Percentiles rank a stretch among this genome's conserved stretches.
Evolutionary conservation across 1,140 invertebrate species (phyloP).

Genomic region (Popillia japonica): DNA sequence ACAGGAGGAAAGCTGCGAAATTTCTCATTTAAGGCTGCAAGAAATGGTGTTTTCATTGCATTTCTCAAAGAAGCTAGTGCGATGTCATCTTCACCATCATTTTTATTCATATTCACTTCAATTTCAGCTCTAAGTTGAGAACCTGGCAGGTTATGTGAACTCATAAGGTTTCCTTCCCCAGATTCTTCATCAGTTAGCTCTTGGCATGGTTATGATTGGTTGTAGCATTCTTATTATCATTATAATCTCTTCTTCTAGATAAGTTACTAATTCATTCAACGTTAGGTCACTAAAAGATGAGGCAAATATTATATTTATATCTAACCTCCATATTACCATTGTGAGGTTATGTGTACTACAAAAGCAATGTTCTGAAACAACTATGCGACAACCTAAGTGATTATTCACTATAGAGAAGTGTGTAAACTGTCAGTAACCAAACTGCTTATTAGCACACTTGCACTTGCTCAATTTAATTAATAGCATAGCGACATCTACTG

Average conservation of each 20-base stretch:
- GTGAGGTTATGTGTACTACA: neutral
- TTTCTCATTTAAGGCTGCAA: neutral
- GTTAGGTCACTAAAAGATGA: neutral
- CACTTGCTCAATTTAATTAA: too few relatives aligned
- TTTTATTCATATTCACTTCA: neutral
- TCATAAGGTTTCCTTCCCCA: neutral
- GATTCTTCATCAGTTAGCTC: neutral
- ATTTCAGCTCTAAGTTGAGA: neutral
- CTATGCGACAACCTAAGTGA: slow-evolving; percentile 1
- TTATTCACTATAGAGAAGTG: neutral
- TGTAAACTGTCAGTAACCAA: neutral
- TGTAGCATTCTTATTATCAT: neutral
- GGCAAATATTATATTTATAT: neutral
- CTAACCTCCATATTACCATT: neutral
- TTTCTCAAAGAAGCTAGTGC: neutral
- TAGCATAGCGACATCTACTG: too few relatives aligned
- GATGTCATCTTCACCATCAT: neutral
- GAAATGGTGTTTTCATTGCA: neutral
- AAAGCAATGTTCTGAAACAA: slow-evolving; percentile 3
- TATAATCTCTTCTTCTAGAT: neutral
- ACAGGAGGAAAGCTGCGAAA: neutral
- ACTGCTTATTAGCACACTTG: too few relatives aligned
- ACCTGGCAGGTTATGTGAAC: neutral
- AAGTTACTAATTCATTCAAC: slow-evolving; percentile 8
- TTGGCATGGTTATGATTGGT: neutral